These are phyloP conservation scores for Caenorhabditis parvicauda DNA, from an alignment of 2,888 invertebrate species.

Conservation along the genomic window DNA sequence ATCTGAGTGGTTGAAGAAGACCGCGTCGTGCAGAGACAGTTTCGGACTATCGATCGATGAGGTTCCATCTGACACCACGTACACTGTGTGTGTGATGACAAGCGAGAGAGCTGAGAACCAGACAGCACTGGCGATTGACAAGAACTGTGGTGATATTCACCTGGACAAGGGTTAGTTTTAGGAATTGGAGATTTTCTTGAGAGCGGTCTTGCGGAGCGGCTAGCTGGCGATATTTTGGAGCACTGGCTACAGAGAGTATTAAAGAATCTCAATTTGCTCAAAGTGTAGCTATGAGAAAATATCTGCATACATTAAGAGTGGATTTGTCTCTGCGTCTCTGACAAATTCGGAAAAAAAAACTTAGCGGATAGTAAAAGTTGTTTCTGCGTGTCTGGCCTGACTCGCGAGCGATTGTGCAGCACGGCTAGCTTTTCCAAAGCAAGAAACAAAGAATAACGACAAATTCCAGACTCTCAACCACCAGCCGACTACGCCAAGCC, in stretches of 20 bases:
- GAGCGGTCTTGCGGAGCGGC: too few relatives aligned
- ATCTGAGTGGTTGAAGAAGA: slow-evolving; percentile 42
- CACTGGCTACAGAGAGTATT: too few relatives aligned
- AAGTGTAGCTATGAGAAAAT: too few relatives aligned
- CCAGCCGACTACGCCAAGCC: slow-evolving; percentile 35
- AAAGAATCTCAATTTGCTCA: too few relatives aligned
- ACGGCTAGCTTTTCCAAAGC: too few relatives aligned
- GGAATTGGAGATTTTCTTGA: too few relatives aligned
- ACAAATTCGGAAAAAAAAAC: neutral
- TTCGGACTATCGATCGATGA: slow-evolving; percentile 37
- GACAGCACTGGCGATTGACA: slow-evolving; percentile 31
- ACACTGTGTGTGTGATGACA: slow-evolving; percentile 51
- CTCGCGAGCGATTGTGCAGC: too few relatives aligned
- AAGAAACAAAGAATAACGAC: too few relatives aligned
- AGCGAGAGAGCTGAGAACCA: slow-evolving; percentile 24
- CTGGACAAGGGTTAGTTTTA: slow-evolving; percentile 29
- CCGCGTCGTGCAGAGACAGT: slow-evolving; percentile 47
- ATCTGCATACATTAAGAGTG: too few relatives aligned
- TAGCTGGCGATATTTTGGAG: too few relatives aligned
- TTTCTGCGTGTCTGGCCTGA: too few relatives aligned
- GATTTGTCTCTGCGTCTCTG: too few relatives aligned
- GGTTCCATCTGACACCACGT: slow-evolving; percentile 49
- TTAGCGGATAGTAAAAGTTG: neutral
- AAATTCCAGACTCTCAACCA: slow-evolving; percentile 33
- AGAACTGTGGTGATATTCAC: slow-evolving; percentile 39